Percentiles rank a stretch among this genome's conserved stretches.
Evolutionary conservation across 53 echinoderm and acorn worm species (phyloP).

Genomic region (Arbacia lixula): DNA sequence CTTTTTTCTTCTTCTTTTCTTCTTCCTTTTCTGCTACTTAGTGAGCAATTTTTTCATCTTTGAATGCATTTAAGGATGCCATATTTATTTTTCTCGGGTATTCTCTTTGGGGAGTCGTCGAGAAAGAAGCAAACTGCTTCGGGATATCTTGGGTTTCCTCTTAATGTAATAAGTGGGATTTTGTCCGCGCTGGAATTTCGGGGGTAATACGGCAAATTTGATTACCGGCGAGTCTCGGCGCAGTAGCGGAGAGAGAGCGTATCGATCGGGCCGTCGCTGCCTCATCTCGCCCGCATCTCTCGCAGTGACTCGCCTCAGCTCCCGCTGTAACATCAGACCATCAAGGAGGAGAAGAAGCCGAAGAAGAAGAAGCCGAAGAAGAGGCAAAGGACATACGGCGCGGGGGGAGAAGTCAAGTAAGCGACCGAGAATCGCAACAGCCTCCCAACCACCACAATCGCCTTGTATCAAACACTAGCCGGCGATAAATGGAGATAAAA

Average conservation of each 20-base stretch:
- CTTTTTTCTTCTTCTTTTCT: neutral
- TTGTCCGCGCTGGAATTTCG: constrained; percentile 76
- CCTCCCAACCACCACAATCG: no score
- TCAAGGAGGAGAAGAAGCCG: neutral
- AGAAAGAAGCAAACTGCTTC: constrained; percentile 28
- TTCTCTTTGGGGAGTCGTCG: constrained; percentile 39
- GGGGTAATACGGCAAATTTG: constrained; percentile 83
- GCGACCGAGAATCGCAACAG: neutral
- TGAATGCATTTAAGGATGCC: constrained; percentile 5
- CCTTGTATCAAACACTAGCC: constrained; percentile 45
- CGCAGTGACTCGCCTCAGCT: neutral
- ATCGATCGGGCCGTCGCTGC: constrained; percentile 37
- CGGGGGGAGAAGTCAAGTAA: neutral
- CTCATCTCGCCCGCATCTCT: constrained; percentile 26
- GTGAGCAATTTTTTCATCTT: constrained; percentile 9
- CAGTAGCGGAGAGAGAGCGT: constrained; percentile 5
- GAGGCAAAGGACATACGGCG: constrained; percentile 13
- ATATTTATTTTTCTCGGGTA: constrained; percentile 36
- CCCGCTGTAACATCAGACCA: neutral
- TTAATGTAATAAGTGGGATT: constrained; percentile 83
- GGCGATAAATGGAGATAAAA: constrained; percentile 47
- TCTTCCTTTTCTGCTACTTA: neutral
- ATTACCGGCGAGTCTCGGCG: constrained; percentile 52
- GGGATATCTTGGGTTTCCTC: constrained; percentile 78
- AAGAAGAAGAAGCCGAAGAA: neutral